Base-by-base conservation (phyloP, 2,113 vertebrate species). In the Crotalus helleri region DNA sequence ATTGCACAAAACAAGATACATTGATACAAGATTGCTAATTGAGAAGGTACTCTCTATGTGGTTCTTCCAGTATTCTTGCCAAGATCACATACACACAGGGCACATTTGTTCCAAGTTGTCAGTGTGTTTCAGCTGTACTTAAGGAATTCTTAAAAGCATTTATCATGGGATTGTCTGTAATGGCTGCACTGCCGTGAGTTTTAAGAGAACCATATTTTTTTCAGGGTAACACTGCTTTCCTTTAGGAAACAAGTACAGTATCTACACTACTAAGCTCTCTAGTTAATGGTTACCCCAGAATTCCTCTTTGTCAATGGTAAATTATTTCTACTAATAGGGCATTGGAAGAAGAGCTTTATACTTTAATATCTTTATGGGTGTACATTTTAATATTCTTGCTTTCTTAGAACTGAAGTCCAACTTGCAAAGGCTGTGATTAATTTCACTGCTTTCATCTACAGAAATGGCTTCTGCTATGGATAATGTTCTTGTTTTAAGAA, bases 131-230 rank as follows among this genome's bases (percentile, higher is more conserved):
- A 96, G 93, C 93, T 94, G 58, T 92, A 95, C 85, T 53, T 96
- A 94, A 94, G 92, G 58, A 92, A 94, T 49, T 91, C 0, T 29
- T 94, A 95, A 95, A 96, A 53, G 94, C 94, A 95, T 96, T 96
- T 96, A 91, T 86, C 93, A 97, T 97, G 87, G 96, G 95, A 97
- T 97, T 96, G 92, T 97, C 97, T 96, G 93, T 94, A 97, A 94
- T 96, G 95, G 97, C 94, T 97, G 96, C 95, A 96, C 96, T 96
- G 94, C 94, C 97, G 96, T 97, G 96, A 98, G 96, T 96, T 94
- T 74, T 92, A 95, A 96, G 94, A 98, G 98, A 98, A 99, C 98
- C 98, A 99, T 98, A 98, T 95, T 94, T 97, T 97, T 53, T 97
- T 97, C 95, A 97, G 97, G 97, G 96, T 98, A 97, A 97, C 95